Percentiles rank a stretch among this genome's conserved stretches.
These are phyloP conservation scores for Drosophila emarginata DNA, from an alignment of 2,888 invertebrate genomes.

Conservation along the genomic window DNA sequence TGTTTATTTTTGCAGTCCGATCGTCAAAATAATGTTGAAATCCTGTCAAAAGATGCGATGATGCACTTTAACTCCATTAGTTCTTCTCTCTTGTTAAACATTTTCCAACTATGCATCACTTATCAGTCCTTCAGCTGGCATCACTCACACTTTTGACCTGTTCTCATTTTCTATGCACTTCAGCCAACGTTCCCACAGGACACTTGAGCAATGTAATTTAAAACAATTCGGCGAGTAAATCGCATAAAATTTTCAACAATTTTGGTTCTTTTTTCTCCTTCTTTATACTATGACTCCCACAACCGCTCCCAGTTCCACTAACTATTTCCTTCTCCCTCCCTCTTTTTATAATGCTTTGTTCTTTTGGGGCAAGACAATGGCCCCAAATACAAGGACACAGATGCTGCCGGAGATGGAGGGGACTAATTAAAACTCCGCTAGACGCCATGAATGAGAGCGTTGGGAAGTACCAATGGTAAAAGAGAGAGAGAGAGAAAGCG, in stretches of 20 bases:
- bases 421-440: constrained; percentile 67
- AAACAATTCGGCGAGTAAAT: constrained; percentile 60
- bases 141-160: constrained; percentile 20
- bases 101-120: background rate
- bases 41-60: too few species aligned
- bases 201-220: constrained; percentile 49
- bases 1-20: too few species aligned
- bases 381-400: constrained; percentile 30
- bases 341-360: constrained; percentile 43
- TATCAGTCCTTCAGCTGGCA: constrained; percentile 1
- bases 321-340: too few species aligned
- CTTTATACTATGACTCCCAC: background rate
- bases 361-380: constrained; percentile 51
- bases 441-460: constrained; percentile 38
- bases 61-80: background rate
- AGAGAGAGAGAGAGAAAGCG: background rate
- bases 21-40: background rate
- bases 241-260: constrained; percentile 64
- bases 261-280: constrained; percentile 43
- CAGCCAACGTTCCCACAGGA: constrained; percentile 9
- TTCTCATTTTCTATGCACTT: constrained; percentile 25
- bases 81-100: background rate
- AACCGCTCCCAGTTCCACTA: too few species aligned
- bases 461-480: background rate
- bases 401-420: constrained; percentile 1